These are phyloP conservation scores for Vicugna pacos DNA, from an alignment of 2,113 vertebrate species.

Conservation along the genomic window DNA sequence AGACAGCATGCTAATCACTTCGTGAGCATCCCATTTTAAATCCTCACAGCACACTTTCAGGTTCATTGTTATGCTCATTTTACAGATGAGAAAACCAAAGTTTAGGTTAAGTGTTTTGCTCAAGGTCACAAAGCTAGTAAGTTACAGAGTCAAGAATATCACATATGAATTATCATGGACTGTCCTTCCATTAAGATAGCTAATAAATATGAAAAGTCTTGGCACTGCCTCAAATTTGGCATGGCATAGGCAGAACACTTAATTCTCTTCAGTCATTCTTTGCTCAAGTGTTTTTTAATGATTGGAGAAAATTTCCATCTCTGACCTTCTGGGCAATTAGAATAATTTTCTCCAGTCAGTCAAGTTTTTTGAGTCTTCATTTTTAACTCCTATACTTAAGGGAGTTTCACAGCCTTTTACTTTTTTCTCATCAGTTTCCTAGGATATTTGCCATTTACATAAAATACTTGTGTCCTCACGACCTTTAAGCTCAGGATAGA, in stretches of 20 bases:
- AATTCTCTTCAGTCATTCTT: conserved; percentile 16
- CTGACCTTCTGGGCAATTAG: conserved; percentile 7
- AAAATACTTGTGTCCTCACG: background rate
- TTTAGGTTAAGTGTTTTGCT: background rate
- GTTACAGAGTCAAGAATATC: background rate
- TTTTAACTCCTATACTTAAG: conserved; percentile 3
- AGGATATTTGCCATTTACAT: conserved; percentile 15
- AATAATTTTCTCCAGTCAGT: conserved; percentile 9
- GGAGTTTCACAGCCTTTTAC: background rate
- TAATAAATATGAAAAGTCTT: background rate
- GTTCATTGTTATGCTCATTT: background rate
- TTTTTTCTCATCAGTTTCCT: conserved; percentile 30
- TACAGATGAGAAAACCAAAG: background rate
- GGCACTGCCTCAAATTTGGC: background rate
- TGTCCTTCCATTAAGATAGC: background rate
- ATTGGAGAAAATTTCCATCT: background rate
- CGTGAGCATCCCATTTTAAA: background rate
- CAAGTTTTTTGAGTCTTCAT: background rate
- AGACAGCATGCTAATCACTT: background rate
- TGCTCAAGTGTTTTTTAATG: background rate
- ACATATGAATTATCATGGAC: background rate
- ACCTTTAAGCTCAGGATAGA: background rate
- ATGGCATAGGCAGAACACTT: background rate
- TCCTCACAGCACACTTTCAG: background rate
- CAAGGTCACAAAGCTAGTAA: background rate